Percentiles rank a stretch among this genome's conserved stretches.
These are phyloP conservation scores for Pogonocichla stellata DNA, from an alignment of 2,113 vertebrate genomes.

Conservation along the genomic window DNA sequence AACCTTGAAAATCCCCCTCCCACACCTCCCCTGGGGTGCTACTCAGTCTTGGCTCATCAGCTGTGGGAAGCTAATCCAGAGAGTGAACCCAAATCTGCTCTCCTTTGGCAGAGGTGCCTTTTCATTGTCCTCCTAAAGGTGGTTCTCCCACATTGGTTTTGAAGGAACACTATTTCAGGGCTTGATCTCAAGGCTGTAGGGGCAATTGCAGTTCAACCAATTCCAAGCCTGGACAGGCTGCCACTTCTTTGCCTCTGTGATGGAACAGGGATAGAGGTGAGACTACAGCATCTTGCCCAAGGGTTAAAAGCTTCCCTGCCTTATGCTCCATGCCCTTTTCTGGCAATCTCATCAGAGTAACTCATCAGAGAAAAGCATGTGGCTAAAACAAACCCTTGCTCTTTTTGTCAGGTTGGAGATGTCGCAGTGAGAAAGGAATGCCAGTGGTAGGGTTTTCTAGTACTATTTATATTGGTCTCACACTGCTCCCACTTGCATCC, in stretches of 20 bases:
- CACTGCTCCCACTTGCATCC: background rate
- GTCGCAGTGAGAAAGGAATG: background rate
- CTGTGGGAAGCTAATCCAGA: background rate
- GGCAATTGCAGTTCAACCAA: background rate
- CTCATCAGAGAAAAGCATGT: background rate
- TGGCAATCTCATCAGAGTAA: background rate
- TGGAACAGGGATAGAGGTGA: background rate
- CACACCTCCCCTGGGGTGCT: background rate
- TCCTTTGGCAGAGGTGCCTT: background rate
- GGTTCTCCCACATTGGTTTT: background rate
- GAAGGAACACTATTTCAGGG: background rate
- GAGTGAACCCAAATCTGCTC: rapidly evolving
- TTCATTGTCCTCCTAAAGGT: background rate
- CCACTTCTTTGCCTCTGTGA: background rate
- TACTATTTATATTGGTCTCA: background rate
- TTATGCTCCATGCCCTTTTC: background rate
- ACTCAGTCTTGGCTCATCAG: background rate
- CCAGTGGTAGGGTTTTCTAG: background rate
- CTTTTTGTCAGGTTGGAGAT: background rate
- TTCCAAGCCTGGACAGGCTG: background rate
- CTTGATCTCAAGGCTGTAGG: background rate
- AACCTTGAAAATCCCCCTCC: background rate
- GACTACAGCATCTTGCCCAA: background rate
- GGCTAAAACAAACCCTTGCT: background rate
- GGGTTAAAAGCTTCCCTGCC: background rate